Conservation (phyloP, 2,113 vertebrate genomes). For the Carettochelys insculpta region DNA sequence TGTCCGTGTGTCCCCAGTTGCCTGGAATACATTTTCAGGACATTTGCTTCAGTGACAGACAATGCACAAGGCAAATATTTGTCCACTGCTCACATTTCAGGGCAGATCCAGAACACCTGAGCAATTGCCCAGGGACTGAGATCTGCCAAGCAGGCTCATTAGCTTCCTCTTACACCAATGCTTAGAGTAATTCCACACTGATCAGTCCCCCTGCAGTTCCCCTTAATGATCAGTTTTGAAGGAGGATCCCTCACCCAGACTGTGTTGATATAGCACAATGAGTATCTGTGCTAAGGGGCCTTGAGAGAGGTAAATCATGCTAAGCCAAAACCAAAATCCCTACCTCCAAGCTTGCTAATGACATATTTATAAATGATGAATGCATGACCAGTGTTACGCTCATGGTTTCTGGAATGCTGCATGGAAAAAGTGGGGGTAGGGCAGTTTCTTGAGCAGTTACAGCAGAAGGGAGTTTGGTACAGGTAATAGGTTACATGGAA, state of each 20-base stretch:
- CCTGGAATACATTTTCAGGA: neutral
- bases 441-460: neutral
- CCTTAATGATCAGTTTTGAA: neutral
- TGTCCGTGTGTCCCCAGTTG: accelerated
- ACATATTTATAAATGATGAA: too few species aligned
- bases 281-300: neutral
- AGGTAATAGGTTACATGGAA: neutral
- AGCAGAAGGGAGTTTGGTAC: neutral
- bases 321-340: neutral
- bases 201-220: neutral
- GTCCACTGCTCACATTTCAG: neutral
- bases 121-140: too few species aligned
- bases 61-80: neutral
- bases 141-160: neutral
- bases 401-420: neutral
- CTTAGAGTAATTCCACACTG: neutral
- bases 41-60: accelerated
- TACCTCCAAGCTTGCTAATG: neutral
- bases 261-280: neutral
- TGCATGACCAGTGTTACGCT: neutral
- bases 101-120: neutral
- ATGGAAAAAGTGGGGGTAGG: neutral
- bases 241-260: neutral
- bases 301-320: neutral
- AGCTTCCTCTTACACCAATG: neutral